These are phyloP conservation scores for Eupithecia exiguata DNA, from an alignment of 2,888 invertebrate species.

Conservation along the genomic window DNA sequence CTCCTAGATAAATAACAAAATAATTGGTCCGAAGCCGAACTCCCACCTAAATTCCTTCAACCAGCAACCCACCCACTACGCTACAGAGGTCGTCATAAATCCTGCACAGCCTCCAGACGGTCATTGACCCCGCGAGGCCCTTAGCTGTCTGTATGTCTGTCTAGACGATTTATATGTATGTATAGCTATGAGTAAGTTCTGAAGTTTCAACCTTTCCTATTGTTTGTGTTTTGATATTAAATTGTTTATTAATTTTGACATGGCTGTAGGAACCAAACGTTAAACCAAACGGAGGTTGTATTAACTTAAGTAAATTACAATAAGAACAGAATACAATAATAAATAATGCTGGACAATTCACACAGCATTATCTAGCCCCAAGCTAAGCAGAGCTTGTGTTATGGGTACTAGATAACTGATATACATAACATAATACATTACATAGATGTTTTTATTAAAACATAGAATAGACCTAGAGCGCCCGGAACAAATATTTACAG, in stretches of 20 bases:
- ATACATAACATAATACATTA: too few relatives aligned
- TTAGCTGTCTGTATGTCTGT: constrained; percentile 3
- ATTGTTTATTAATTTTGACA: background rate
- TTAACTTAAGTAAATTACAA: too few relatives aligned
- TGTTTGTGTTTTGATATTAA: background rate
- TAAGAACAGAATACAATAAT: too few relatives aligned
- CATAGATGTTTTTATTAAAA: too few relatives aligned
- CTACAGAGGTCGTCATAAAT: background rate
- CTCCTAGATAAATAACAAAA: background rate
- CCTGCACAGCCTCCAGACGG: constrained; percentile 12
- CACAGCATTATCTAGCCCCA: too few relatives aligned
- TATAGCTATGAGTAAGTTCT: background rate
- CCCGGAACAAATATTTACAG: too few relatives aligned
- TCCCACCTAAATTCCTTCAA: background rate
- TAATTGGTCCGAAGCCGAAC: background rate
- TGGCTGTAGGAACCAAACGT: too few relatives aligned
- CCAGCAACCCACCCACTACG: background rate
- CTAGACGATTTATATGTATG: constrained; percentile 15
- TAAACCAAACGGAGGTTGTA: too few relatives aligned
- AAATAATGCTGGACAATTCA: too few relatives aligned
- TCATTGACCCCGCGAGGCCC: constrained; percentile 17
- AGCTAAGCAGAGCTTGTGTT: too few relatives aligned
- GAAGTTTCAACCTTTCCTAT: background rate
- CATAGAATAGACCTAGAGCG: too few relatives aligned
- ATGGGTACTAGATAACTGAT: too few relatives aligned